Conservation (phyloP, 1,140 invertebrate genomes). For the Chionoecetes opilio region DNA sequence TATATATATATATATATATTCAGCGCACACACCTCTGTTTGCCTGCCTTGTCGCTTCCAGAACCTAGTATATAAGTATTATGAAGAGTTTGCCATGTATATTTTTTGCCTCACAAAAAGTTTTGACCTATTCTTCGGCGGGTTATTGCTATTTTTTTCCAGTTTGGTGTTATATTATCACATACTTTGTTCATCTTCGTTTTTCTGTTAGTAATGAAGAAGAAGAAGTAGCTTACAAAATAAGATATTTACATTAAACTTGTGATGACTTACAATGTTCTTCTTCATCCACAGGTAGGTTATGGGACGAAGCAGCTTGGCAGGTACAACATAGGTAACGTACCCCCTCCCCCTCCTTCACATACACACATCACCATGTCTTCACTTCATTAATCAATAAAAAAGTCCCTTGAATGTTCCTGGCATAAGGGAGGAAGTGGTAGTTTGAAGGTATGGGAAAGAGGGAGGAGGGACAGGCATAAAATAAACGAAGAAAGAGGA, state of each 20-base stretch:
- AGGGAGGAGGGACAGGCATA: neutral
- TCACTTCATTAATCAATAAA: neutral
- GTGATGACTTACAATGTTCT: neutral
- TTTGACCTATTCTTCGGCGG: too few relatives aligned
- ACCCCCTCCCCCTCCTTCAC: neutral
- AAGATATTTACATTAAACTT: neutral
- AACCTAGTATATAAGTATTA: too few relatives aligned
- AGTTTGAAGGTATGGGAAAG: neutral
- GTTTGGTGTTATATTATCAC: too few relatives aligned
- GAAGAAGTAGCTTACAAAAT: neutral
- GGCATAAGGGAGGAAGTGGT: neutral
- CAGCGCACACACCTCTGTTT: too few relatives aligned
- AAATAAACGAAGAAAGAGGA: too few relatives aligned
- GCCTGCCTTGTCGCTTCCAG: too few relatives aligned
- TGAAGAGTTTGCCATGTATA: too few relatives aligned
- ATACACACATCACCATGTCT: neutral
- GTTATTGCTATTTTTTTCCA: too few relatives aligned
- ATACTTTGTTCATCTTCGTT: neutral
- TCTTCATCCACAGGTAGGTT: neutral
- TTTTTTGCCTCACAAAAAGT: too few relatives aligned
- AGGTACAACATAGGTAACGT: neutral
- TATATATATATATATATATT: too few relatives aligned
- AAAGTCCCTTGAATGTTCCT: neutral
- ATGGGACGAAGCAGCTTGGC: neutral
- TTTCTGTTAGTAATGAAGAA: neutral